These are phyloP conservation scores for Eueides isabella DNA, from an alignment of 1,140 invertebrate genomes.

Conservation along the genomic window DNA sequence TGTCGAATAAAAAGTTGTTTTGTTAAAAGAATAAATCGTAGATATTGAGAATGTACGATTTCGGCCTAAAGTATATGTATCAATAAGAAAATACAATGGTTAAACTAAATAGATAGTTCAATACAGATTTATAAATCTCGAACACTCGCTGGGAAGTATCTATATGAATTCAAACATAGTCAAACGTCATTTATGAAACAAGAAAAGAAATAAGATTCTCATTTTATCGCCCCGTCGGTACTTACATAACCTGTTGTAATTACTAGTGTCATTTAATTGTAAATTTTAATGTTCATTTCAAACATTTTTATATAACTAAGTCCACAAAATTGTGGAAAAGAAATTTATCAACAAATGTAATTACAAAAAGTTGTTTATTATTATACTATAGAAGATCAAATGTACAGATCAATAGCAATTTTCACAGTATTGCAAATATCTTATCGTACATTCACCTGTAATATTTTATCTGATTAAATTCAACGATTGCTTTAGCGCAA, in stretches of 20 bases:
- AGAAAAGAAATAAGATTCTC: too few species aligned
- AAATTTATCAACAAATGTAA: neutral
- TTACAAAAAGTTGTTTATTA: neutral
- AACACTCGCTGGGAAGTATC: neutral
- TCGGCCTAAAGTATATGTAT: neutral
- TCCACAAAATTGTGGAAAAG: too few species aligned
- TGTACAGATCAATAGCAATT: neutral
- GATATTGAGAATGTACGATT: neutral
- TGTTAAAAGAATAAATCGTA: neutral
- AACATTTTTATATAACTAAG: too few species aligned
- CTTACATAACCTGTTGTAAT: too few species aligned
- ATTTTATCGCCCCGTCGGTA: too few species aligned
- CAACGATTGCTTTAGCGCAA: slow-evolving; percentile 38
- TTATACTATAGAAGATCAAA: neutral
- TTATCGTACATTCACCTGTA: slow-evolving; percentile 65
- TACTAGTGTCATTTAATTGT: too few species aligned
- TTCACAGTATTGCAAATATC: slow-evolving; percentile 2
- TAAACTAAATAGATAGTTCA: neutral
- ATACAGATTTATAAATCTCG: neutral
- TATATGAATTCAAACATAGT: neutral
- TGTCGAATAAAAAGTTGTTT: neutral
- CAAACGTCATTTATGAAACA: neutral
- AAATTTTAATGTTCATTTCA: too few species aligned
- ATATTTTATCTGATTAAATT: slow-evolving; percentile 46
- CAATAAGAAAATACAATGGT: slow-evolving; percentile 1